These are phyloP conservation scores for Capreolus pygargus DNA, from an alignment of 2,113 vertebrate genomes.

Conservation along the genomic window DNA sequence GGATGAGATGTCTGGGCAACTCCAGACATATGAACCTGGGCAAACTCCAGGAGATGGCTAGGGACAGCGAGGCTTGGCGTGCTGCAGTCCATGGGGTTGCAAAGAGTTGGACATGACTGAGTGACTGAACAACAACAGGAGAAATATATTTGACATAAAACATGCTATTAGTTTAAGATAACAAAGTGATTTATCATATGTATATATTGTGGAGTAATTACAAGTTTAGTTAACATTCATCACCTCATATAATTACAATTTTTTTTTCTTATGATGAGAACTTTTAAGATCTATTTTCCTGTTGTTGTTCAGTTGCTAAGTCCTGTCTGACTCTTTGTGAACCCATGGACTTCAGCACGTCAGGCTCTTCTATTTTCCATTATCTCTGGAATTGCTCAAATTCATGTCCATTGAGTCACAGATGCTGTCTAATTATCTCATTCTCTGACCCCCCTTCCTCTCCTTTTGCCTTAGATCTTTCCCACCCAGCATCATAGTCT, in stretches of 20 bases:
- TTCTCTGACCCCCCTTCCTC: background rate
- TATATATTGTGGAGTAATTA: background rate
- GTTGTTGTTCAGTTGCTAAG: background rate
- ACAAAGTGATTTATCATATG: background rate
- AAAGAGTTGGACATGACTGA: background rate
- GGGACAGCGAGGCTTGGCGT: background rate
- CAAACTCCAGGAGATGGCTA: background rate
- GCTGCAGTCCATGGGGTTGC: background rate
- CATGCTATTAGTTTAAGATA: background rate
- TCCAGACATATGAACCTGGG: background rate
- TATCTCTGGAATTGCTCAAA: background rate
- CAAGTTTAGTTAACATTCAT: background rate
- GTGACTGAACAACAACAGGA: background rate
- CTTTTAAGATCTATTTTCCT: background rate
- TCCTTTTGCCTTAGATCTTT: background rate
- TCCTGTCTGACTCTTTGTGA: background rate
- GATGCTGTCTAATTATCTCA: background rate
- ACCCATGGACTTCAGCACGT: background rate
- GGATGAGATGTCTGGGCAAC: background rate
- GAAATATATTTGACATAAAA: background rate
- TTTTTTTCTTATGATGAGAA: background rate
- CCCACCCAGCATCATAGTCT: background rate
- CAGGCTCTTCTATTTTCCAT: background rate
- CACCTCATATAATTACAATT: background rate
- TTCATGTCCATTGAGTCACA: background rate